Conservation (phyloP, 1,140 invertebrate species). For the Cyclina sinensis region DNA sequence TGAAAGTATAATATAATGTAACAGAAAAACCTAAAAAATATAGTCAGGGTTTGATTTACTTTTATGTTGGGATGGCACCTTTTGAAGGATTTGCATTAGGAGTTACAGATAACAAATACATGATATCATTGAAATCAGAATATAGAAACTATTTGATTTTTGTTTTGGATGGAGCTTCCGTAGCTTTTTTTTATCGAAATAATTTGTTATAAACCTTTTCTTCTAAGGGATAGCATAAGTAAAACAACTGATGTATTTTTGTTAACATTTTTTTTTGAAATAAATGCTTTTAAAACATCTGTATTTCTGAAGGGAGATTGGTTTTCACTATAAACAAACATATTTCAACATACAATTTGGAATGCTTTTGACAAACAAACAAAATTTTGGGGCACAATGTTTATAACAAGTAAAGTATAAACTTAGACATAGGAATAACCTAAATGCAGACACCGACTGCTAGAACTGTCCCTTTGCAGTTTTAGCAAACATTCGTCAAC, state of each 20-base stretch:
- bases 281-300: background rate
- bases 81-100: background rate
- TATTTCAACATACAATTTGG: conserved; percentile 18
- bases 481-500: background rate
- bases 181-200: background rate
- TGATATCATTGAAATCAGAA: background rate
- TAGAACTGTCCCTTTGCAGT: background rate
- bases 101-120: conserved; percentile 18
- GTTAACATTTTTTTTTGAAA: too few relatives aligned
- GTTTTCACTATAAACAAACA: background rate
- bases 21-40: conserved; percentile 33
- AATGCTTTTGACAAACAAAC: conserved; percentile 27
- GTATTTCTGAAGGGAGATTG: background rate
- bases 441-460: too few relatives aligned
- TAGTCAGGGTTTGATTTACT: background rate
- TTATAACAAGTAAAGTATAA: background rate
- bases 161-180: background rate
- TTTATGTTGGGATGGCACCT: conserved; percentile 36
- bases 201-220: too few relatives aligned
- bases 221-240: too few relatives aligned
- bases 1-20: conserved; percentile 43
- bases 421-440: too few relatives aligned
- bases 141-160: background rate
- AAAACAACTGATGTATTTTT: too few relatives aligned
- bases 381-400: background rate